Percentiles rank a stretch among this genome's conserved stretches.
Conservation (phyloP, 2,888 invertebrate genomes). For the Trisateles emortualis region DNA sequence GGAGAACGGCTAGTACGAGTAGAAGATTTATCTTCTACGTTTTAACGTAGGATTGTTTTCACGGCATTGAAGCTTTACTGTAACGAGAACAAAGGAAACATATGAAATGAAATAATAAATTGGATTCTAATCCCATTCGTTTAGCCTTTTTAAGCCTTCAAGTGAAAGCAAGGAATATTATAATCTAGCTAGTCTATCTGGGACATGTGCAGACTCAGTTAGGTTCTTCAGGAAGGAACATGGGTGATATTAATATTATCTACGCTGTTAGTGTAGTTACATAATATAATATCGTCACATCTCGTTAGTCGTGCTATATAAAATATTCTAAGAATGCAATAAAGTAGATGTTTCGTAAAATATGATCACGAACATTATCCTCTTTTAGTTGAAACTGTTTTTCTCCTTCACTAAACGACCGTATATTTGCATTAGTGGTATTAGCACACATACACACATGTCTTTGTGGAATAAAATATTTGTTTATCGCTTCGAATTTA, state of each 20-base stretch:
- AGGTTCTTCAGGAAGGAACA: neutral
- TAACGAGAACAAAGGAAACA: neutral
- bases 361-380: neutral
- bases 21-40: no score
- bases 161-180: neutral
- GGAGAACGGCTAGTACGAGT: no score
- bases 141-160: neutral
- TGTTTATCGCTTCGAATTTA: no score
- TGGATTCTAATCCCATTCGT: neutral
- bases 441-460: neutral
- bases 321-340: neutral
- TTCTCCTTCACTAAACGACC: neutral
- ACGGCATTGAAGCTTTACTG: no score
- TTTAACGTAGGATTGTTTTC: no score
- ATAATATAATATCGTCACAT: neutral
- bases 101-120: neutral
- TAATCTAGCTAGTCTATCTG: neutral
- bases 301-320: conserved; percentile 1
- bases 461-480: no score
- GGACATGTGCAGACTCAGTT: neutral
- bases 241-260: neutral
- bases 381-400: neutral
- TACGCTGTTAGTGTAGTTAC: neutral
- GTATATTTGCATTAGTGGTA: neutral
- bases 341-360: neutral